Base-by-base conservation (phyloP, 2,888 invertebrate genomes). In the Eulithis testata region DNA sequence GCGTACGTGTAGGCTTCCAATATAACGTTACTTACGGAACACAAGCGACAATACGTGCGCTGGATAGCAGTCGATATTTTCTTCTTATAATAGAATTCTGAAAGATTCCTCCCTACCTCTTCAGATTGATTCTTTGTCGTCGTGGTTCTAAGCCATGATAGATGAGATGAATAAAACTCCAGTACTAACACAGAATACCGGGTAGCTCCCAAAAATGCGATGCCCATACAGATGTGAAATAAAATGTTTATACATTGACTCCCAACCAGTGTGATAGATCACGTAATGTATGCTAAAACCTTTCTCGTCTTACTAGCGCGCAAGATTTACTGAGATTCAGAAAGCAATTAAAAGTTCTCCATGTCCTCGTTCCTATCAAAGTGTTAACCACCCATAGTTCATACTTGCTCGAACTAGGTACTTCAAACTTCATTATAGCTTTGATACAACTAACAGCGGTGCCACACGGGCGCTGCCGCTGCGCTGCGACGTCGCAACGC, bases 21-120 rank as follows among this genome's bases (percentile, higher is more conserved):
- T 51, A 51, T 59, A n/a, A 51, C 43, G 51, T 43, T 54, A 55
- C 58, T 56, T 56, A 37, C 36, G 31, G 9, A 45, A 45, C 31
- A 11, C 55, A 36, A 43, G 50, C 51, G 59, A n/a, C 40, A 43
- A 43, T 43, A 59, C 59, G 51, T 59, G 59, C 27, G 51, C 43
- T 40, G 59, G 51, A 43, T 59, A 43, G 21, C 40, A 9, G 31
- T n/a, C 40, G 11, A 14, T 51, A 27, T 37, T 51, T 50, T 14
- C 43, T 51, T 43, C 27, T 27, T 31, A 31, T 55, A 56, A 47
- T 11, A 40, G 8, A 58, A 58, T 57, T 47, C 56, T 47, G 12
- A 14, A 55, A 43, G 40, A n/a, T 37, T 5, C 14, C 40, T n/a
- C 14, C 6, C 3, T 45, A 45, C 45, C 45, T 45, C 47, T 14